Evolutionary conservation across 1,140 invertebrate species (phyloP).

Genomic region (Papilio xuthus): DNA sequence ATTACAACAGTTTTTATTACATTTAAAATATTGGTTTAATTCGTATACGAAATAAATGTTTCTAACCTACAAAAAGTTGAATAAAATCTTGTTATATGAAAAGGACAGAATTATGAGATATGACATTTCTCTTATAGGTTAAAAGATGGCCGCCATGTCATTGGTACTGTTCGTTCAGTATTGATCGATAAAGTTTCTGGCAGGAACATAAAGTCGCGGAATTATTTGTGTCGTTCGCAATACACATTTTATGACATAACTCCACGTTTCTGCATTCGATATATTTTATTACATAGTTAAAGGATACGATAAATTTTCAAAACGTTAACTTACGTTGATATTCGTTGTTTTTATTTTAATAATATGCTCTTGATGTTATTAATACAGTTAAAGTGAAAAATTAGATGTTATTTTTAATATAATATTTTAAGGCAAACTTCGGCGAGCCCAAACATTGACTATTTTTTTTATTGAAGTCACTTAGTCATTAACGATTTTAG

Average conservation of each 20-base stretch:
- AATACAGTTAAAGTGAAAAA: neutral
- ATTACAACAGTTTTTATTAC: constrained; percentile 8
- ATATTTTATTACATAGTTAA: constrained; percentile 22
- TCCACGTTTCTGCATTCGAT: neutral
- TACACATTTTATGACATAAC: constrained; percentile 5
- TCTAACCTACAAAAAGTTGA: neutral
- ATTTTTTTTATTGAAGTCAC: neutral
- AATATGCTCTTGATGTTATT: neutral
- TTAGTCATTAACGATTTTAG: neutral
- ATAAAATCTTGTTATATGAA: neutral
- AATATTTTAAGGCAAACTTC: constrained; percentile 20
- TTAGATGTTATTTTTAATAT: neutral
- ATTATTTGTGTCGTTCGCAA: constrained; percentile 18
- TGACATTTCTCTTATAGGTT: neutral
- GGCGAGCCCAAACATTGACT: constrained; percentile 13
- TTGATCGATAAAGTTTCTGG: constrained; percentile 21
- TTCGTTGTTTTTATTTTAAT: neutral
- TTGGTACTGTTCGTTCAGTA: neutral
- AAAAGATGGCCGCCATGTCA: constrained; percentile 19
- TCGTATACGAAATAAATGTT: constrained; percentile 33
- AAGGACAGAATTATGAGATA: neutral
- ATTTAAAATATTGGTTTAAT: constrained; percentile 26
- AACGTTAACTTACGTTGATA: neutral
- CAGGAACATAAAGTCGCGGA: neutral
- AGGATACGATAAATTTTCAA: constrained; percentile 5